Evolutionary conservation across 2,113 vertebrate species (phyloP).

Genomic region (Tinamus guttatus): DNA sequence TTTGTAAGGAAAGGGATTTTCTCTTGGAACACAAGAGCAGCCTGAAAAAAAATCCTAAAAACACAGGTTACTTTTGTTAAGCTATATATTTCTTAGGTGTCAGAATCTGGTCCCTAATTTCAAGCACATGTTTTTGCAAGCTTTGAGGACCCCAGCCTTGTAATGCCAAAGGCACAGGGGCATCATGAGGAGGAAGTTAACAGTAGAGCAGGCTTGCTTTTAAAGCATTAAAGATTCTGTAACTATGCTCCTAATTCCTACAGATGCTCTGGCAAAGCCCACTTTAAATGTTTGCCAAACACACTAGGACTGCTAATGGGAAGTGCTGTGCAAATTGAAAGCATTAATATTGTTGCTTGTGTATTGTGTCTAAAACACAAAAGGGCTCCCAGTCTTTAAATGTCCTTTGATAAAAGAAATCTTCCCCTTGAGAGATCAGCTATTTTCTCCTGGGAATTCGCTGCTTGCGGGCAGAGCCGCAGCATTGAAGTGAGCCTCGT

Average conservation of each 20-base stretch:
- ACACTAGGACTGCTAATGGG: neutral
- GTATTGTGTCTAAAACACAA: slow-evolving; percentile 5
- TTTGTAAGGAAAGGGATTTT: neutral
- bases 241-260: neutral
- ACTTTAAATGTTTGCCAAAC: neutral
- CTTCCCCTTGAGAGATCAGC: neutral
- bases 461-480: neutral
- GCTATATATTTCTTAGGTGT: neutral
- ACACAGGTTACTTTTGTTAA: neutral
- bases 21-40: neutral
- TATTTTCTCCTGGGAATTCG: neutral
- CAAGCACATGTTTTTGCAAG: neutral
- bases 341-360: neutral
- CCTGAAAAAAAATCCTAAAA: neutral
- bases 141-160: neutral
- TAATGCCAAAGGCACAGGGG: neutral
- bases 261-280: neutral
- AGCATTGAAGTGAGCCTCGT: neutral
- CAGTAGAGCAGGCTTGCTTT: neutral
- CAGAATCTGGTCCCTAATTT: neutral
- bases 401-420: neutral
- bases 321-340: neutral
- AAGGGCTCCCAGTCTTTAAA: neutral
- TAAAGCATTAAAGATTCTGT: neutral
- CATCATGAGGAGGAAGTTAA: neutral